Evolutionary conservation across 2,797 vertebrate genomes (phyloP).

Genomic region (Danio tinwini): DNA sequence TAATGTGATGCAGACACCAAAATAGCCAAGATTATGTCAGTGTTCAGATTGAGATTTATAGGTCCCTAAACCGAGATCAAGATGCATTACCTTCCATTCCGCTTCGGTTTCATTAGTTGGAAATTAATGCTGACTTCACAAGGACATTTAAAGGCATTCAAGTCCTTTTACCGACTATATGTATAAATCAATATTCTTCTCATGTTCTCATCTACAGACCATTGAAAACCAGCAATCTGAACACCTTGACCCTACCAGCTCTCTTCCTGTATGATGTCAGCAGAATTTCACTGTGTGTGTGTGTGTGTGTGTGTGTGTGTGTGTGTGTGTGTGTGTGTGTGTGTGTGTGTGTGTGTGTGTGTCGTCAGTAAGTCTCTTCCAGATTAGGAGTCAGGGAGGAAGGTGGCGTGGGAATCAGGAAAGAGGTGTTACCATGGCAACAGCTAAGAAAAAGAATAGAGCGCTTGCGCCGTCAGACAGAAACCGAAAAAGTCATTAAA

Average conservation of each 20-base stretch:
- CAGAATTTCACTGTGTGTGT: slow-evolving; percentile 28
- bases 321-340: slow-evolving; percentile 33
- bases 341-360: slow-evolving; percentile 30
- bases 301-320: slow-evolving; percentile 34
- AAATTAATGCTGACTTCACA: slow-evolving; percentile 11
- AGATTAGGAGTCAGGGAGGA: slow-evolving; percentile 42
- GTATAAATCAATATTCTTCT: slow-evolving; percentile 42
- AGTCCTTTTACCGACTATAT: slow-evolving; percentile 15
- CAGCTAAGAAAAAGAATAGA: slow-evolving; percentile 53
- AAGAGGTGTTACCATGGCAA: slow-evolving; percentile 60
- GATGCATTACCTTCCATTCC: neutral
- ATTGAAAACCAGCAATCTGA: neutral
- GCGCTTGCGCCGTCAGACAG: slow-evolving; percentile 41
- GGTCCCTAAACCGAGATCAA: neutral
- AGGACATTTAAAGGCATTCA: slow-evolving; percentile 27
- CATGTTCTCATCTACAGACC: slow-evolving; percentile 31
- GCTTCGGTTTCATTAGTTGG: neutral
- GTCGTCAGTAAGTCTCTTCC: slow-evolving; percentile 52
- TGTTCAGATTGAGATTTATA: neutral
- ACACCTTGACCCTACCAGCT: slow-evolving; percentile 25
- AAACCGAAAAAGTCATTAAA: slow-evolving; percentile 86
- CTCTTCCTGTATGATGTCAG: slow-evolving; percentile 34
- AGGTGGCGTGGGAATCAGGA: slow-evolving; percentile 58
- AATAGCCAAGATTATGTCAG: neutral
- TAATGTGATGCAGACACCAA: too few species aligned